Conservation (phyloP, 2,113 vertebrate genomes). For the Psittacula cyanocephala region DNA sequence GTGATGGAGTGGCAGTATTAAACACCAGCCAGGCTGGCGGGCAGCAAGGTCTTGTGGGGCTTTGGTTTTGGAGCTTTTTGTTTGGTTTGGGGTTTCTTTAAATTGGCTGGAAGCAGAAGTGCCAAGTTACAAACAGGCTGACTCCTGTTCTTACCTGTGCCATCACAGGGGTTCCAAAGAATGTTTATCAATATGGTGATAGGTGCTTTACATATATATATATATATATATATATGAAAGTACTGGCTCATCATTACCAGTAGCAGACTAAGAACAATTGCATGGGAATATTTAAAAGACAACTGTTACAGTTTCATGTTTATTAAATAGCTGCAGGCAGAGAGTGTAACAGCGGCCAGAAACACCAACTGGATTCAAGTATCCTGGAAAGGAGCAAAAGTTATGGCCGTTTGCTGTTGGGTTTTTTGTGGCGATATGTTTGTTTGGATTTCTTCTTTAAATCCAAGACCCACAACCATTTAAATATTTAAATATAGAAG, state of each 20-base stretch:
- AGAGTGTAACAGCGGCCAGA: background rate
- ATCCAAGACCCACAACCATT: background rate
- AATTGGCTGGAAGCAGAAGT: background rate
- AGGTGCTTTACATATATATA: background rate
- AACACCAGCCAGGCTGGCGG: background rate
- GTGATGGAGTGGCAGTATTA: conserved; percentile 36
- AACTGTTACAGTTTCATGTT: background rate
- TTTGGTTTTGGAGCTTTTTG: background rate
- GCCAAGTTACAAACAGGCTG: background rate
- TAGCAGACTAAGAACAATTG: background rate
- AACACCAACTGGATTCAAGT: background rate
- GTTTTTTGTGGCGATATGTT: background rate
- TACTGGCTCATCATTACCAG: background rate
- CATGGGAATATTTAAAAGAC: background rate
- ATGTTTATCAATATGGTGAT: background rate
- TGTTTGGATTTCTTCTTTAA: background rate
- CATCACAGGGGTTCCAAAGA: background rate
- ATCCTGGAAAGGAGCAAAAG: background rate
- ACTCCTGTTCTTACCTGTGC: background rate
- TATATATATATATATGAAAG: background rate
- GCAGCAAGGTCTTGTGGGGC: background rate
- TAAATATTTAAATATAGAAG: background rate
- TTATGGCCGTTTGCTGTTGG: background rate
- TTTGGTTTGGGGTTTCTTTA: fast-evolving
- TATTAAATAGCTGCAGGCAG: background rate